These are phyloP conservation scores for Brachionus rubens DNA, from an alignment of 1,140 invertebrate genomes.

Conservation along the genomic window DNA sequence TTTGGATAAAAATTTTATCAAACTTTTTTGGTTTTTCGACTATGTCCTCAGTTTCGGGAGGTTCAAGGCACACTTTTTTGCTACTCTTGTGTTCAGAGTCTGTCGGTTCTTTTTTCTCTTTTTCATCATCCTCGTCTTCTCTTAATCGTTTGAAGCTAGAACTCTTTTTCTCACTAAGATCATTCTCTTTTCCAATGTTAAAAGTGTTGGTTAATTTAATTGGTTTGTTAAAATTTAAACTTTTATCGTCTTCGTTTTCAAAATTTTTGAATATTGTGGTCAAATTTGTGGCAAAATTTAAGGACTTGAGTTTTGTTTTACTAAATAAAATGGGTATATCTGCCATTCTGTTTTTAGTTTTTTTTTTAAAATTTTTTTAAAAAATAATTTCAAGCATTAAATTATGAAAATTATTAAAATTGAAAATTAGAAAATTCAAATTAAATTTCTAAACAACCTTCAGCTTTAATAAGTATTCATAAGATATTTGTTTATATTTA, in stretches of 20 bases:
- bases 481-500: too few relatives aligned
- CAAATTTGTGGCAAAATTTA: constrained; percentile 19
- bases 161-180: background rate
- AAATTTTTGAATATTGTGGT: constrained; percentile 30
- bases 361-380: background rate
- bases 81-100: background rate
- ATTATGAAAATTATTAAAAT: background rate
- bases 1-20: background rate
- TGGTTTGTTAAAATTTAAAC: background rate
- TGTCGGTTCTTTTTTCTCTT: background rate
- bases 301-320: constrained; percentile 22
- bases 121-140: background rate
- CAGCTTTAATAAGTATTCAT: too few relatives aligned
- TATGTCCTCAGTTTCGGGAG: background rate
- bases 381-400: background rate
- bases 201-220: background rate
- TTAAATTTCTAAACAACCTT: too few relatives aligned
- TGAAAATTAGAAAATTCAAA: background rate
- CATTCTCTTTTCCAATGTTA: background rate
- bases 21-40: background rate
- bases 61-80: background rate
- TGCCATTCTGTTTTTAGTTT: background rate
- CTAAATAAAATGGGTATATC: constrained; percentile 4
- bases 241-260: background rate
- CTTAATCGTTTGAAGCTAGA: too few relatives aligned